These are phyloP conservation scores for Oostethus manadensis DNA, from an alignment of 2,113 vertebrate genomes.

Conservation along the genomic window DNA sequence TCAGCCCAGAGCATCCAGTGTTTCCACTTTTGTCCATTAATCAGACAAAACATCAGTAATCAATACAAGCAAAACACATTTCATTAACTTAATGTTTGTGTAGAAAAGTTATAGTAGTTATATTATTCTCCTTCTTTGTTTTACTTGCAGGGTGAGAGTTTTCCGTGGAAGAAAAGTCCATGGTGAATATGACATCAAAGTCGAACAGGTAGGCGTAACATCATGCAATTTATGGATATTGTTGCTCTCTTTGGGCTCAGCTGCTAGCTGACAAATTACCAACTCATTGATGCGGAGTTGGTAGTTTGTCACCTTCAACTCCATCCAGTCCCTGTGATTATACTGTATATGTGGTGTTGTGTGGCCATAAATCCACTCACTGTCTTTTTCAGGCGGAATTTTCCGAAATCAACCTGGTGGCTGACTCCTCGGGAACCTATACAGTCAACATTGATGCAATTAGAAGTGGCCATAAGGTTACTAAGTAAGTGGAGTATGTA, in stretches of 20 bases:
- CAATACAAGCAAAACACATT: neutral
- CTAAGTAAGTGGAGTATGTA: conserved; percentile 70
- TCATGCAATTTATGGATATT: too few relatives aligned
- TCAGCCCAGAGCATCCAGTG: too few relatives aligned
- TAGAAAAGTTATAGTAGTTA: neutral
- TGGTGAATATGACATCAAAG: conserved; percentile 84
- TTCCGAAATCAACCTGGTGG: conserved; percentile 84
- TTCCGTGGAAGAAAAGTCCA: conserved; percentile 85
- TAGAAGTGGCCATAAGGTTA: conserved; percentile 80
- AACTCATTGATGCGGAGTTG: neutral
- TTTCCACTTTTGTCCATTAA: too few relatives aligned
- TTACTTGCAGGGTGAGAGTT: conserved; percentile 76
- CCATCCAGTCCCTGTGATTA: neutral
- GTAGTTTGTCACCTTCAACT: neutral
- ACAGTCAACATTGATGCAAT: conserved; percentile 82
- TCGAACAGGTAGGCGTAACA: conserved; percentile 78
- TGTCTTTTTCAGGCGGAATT: conserved; percentile 79
- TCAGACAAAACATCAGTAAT: neutral
- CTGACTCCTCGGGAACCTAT: conserved; percentile 78
- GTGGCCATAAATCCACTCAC: neutral
- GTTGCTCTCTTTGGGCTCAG: neutral
- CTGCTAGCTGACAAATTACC: too few relatives aligned
- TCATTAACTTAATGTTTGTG: neutral
- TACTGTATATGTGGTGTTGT: neutral
- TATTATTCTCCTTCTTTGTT: conserved; percentile 27